Evolutionary conservation across 2,888 invertebrate genomes (phyloP).

Genomic region (Disparrhopalites patrizii): DNA sequence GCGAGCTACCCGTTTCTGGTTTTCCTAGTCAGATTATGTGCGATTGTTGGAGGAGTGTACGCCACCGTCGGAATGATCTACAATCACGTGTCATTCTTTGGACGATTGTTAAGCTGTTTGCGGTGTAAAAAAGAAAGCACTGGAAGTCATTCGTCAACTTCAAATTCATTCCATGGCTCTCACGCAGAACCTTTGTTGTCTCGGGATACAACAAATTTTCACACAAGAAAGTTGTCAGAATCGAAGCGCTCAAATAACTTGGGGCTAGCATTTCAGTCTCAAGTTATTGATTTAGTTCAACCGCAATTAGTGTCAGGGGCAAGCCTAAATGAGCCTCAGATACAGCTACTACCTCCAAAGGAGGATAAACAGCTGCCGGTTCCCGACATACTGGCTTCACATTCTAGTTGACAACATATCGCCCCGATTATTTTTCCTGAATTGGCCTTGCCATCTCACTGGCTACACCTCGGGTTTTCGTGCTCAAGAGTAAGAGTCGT

Average conservation of each 20-base stretch:
- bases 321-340: slow-evolving; percentile 2
- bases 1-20: slow-evolving; percentile 69
- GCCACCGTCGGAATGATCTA: slow-evolving; percentile 58
- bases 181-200: not conserved
- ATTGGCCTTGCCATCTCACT: no score
- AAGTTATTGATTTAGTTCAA: slow-evolving; percentile 25
- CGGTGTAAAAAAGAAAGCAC: not conserved
- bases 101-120: slow-evolving; percentile 23
- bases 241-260: not conserved
- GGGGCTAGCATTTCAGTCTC: slow-evolving; percentile 20
- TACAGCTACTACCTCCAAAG: not conserved
- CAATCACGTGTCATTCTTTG: slow-evolving; percentile 39
- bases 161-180: not conserved
- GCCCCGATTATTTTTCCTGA: no score
- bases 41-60: slow-evolving; percentile 88
- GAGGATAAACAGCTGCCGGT: slow-evolving; percentile 15
- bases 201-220: not conserved
- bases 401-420: slow-evolving; percentile 13
- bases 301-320: slow-evolving; percentile 20
- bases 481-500: no score
- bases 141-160: not conserved
- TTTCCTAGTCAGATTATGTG: slow-evolving; percentile 82
- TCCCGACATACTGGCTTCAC: slow-evolving; percentile 26
- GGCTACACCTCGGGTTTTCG: no score
- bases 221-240: not conserved